These are phyloP conservation scores for Hyles vespertilio DNA, from an alignment of 1,140 invertebrate species.

Conservation along the genomic window DNA sequence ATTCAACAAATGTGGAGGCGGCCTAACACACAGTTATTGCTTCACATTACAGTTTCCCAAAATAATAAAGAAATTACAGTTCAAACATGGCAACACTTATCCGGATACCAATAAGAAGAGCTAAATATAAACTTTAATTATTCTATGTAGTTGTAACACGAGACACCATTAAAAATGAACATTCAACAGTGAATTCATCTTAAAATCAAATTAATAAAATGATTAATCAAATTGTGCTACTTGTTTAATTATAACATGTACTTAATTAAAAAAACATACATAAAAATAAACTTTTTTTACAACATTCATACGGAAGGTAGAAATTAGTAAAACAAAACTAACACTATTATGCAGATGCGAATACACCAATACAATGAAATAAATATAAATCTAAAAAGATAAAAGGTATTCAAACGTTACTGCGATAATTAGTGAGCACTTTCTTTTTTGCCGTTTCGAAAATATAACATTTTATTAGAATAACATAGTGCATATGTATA, in stretches of 20 bases:
- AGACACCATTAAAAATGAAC: slow-evolving; percentile 4
- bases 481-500: too few relatives aligned
- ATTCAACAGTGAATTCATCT: slow-evolving; percentile 1
- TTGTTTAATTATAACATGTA: slow-evolving; percentile 7
- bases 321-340: too few relatives aligned
- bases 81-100: slow-evolving; percentile 13
- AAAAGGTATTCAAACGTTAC: too few relatives aligned
- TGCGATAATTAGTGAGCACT: too few relatives aligned
- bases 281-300: background rate
- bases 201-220: slow-evolving; percentile 3
- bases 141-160: too few relatives aligned
- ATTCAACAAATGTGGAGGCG: background rate
- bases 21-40: slow-evolving; percentile 14
- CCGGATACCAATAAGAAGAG: background rate
- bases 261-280: background rate
- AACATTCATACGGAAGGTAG: background rate
- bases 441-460: too few relatives aligned
- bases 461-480: too few relatives aligned
- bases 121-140: too few relatives aligned
- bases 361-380: too few relatives aligned
- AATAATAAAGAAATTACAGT: slow-evolving; percentile 8
- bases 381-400: too few relatives aligned
- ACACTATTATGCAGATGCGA: too few relatives aligned
- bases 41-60: slow-evolving; percentile 11
- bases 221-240: slow-evolving; percentile 8